These are phyloP conservation scores for Callionymus lyra DNA, from an alignment of 2,113 vertebrate genomes.

Conservation along the genomic window DNA sequence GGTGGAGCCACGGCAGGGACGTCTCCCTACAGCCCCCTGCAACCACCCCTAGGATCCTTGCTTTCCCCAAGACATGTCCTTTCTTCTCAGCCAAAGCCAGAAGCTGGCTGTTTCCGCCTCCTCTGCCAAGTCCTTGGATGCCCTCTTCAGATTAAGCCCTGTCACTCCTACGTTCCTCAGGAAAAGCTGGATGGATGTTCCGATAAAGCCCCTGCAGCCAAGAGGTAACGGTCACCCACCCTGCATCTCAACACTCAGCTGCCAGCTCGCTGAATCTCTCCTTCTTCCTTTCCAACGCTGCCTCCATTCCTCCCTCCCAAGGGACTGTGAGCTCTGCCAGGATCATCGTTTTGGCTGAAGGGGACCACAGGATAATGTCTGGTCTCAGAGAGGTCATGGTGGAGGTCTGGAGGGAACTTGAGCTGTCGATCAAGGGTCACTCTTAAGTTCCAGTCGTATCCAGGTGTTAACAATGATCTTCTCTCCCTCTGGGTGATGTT, in stretches of 20 bases:
- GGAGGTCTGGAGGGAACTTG: no score
- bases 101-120: not conserved
- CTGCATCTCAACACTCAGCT: not conserved
- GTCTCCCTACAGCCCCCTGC: no score
- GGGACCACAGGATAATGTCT: no score
- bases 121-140: no score
- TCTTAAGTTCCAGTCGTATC: not conserved
- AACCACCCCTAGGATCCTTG: not conserved
- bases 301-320: not conserved
- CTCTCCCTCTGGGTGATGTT: no score
- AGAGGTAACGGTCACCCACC: not conserved
- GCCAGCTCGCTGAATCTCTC: not conserved
- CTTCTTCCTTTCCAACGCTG: not conserved
- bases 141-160: no score
- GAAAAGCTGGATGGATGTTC: not conserved
- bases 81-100: no score
- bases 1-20: no score
- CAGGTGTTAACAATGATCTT: no score
- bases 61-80: not conserved
- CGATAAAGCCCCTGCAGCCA: not conserved
- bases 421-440: not conserved
- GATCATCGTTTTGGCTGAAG: no score
- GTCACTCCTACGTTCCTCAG: no score
- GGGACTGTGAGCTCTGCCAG: no score
- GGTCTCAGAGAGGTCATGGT: not conserved